These are phyloP conservation scores for Heterochromis multidens DNA, from an alignment of 2,113 vertebrate genomes.

Conservation along the genomic window DNA sequence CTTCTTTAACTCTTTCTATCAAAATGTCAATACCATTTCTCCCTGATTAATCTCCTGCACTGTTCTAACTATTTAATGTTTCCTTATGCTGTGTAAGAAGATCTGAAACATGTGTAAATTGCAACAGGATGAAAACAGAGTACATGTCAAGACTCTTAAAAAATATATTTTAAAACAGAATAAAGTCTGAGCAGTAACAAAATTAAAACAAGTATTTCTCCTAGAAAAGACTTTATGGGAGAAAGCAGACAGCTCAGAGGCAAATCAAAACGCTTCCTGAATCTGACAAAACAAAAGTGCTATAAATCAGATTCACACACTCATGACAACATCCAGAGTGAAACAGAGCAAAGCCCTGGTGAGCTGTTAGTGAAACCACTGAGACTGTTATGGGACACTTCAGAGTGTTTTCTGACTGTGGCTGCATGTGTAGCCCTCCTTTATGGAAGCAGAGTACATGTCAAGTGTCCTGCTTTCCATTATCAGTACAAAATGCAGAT, in stretches of 20 bases:
- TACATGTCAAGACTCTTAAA: background rate
- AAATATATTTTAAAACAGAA: background rate
- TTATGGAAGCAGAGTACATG: background rate
- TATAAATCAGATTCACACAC: background rate
- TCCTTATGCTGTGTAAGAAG: background rate
- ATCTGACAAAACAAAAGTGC: background rate
- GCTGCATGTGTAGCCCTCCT: background rate
- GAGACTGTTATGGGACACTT: background rate
- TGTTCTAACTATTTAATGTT: background rate
- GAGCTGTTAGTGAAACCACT: background rate
- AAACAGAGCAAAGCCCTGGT: background rate
- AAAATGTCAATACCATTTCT: background rate
- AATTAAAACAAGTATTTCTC: background rate
- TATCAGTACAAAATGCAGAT: background rate
- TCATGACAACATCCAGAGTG: background rate
- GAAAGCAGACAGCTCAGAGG: background rate
- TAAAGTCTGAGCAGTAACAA: background rate
- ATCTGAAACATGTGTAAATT: background rate
- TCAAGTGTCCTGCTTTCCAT: background rate
- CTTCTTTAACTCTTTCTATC: background rate
- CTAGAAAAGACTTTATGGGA: background rate
- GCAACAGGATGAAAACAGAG: background rate
- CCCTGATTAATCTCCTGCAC: background rate
- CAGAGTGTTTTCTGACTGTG: background rate
- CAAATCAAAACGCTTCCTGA: background rate